phyloP scores from a whole-genome alignment of 2,888 invertebrate genomes.

The Microctonus hyperodae region DNA sequence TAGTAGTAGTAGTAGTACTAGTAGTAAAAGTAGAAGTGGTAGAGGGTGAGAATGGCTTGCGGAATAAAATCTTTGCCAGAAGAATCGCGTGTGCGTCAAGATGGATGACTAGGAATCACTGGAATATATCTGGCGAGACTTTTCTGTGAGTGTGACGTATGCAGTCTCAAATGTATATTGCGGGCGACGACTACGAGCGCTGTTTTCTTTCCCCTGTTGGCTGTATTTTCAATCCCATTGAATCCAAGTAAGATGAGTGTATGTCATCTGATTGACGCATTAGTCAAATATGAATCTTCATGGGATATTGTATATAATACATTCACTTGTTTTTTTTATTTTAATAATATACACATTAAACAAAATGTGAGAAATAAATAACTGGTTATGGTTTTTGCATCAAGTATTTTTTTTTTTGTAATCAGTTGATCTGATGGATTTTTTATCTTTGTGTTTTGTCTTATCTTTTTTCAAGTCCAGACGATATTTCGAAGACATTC shows the following conservation, averaged over 20 bases:
- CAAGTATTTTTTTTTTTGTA: slow-evolving; percentile 45
- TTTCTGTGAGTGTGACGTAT: slow-evolving; percentile 33
- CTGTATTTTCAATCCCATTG: neutral
- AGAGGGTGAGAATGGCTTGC: slow-evolving; percentile 37
- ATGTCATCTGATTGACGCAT: neutral
- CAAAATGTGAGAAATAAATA: neutral
- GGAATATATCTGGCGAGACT: slow-evolving; percentile 21
- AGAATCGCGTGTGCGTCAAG: slow-evolving; percentile 41
- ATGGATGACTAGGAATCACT: slow-evolving; percentile 48
- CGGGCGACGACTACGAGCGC: slow-evolving; percentile 13
- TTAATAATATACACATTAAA: no score
- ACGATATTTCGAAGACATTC: slow-evolving; percentile 45
- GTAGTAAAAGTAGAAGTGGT: neutral
- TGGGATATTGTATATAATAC: no score
- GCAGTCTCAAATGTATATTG: slow-evolving; percentile 31
- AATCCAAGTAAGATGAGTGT: neutral
- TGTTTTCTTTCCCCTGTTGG: slow-evolving; percentile 23
- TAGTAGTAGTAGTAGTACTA: neutral
- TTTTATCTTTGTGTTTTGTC: slow-evolving; percentile 10
- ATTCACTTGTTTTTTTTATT: neutral
- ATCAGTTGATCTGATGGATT: slow-evolving; percentile 53
- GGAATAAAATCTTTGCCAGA: slow-evolving; percentile 48
- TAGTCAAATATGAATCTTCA: neutral
- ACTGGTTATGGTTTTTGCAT: neutral
- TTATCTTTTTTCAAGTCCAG: slow-evolving; percentile 21